Percentiles rank a stretch among this genome's conserved stretches.
Evolutionary conservation across 2,113 vertebrate species (phyloP).

Genomic region (Ageneiosus marmoratus): DNA sequence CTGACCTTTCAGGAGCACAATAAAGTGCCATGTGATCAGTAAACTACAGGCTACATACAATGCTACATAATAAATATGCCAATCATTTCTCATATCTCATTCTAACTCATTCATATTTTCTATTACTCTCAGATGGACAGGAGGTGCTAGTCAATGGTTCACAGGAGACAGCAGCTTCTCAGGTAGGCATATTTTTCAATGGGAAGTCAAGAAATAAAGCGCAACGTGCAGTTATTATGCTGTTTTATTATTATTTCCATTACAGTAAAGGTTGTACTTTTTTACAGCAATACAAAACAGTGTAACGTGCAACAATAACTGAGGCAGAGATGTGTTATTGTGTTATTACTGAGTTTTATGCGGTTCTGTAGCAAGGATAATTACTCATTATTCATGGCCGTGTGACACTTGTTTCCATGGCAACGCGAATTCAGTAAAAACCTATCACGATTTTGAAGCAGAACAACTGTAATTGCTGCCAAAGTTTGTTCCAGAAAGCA

Average conservation of each 20-base stretch:
- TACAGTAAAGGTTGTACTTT: neutral
- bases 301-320: neutral
- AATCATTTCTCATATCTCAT: neutral
- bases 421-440: slow-evolving; percentile 45
- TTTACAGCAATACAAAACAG: neutral
- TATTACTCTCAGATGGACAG: slow-evolving; percentile 74
- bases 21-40: neutral
- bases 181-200: slow-evolving; percentile 64
- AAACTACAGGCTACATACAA: neutral
- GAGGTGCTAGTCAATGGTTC: slow-evolving; percentile 76
- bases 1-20: too few species aligned
- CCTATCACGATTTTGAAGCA: slow-evolving; percentile 41
- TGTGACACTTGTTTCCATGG: slow-evolving; percentile 46
- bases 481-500: slow-evolving; percentile 9
- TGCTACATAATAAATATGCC: neutral
- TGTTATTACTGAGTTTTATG: slow-evolving; percentile 44
- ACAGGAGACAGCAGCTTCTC: slow-evolving; percentile 67
- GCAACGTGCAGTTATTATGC: neutral
- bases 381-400: slow-evolving; percentile 13
- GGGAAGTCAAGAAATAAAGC: neutral
- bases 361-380: slow-evolving; percentile 31
- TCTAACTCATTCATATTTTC: neutral
- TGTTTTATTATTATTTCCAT: neutral
- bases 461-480: slow-evolving; percentile 29
- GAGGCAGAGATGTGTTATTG: too few species aligned